Evolutionary conservation across 2,113 vertebrate species (phyloP).

Genomic region (Ovis canadensis): DNA sequence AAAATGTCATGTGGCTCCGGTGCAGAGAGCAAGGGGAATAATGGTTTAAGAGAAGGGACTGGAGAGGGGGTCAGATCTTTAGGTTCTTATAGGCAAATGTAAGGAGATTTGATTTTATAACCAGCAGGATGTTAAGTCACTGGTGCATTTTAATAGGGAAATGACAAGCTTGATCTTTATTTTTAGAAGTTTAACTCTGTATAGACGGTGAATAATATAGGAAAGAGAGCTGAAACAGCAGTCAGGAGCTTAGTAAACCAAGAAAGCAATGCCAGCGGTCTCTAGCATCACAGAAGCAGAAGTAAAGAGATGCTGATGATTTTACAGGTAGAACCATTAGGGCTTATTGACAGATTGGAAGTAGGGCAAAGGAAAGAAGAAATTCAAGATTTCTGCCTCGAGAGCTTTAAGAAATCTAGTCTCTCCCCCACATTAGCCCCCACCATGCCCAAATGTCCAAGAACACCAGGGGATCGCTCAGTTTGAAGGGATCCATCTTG

Average conservation of each 20-base stretch:
- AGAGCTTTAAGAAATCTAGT: not conserved
- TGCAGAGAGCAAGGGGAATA: not conserved
- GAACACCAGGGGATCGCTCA: not conserved
- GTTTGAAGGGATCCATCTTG: not conserved
- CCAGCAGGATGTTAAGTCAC: not conserved
- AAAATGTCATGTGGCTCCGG: not conserved
- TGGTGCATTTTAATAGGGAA: not conserved
- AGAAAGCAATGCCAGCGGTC: not conserved
- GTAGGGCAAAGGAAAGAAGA: not conserved
- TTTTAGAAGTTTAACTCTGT: slow-evolving; percentile 7
- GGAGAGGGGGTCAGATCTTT: not conserved
- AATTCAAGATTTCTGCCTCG: not conserved
- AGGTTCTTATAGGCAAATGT: not conserved
- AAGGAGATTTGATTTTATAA: not conserved
- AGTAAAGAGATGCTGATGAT: not conserved
- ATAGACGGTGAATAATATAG: not conserved
- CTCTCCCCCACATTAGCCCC: not conserved
- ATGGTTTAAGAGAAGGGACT: not conserved
- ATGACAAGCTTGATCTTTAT: not conserved
- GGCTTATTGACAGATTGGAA: not conserved
- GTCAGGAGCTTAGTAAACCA: not conserved
- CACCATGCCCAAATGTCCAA: not conserved
- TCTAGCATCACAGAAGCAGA: not conserved
- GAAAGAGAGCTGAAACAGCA: not conserved
- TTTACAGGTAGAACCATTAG: not conserved